A percentile compares a stretch with the other conserved stretches of the same genome.
These are phyloP conservation scores for Mnemiopsis leidyi DNA, from an alignment of 37 sponge, comb jelly and placozoan genomes.

Conservation along the genomic window DNA sequence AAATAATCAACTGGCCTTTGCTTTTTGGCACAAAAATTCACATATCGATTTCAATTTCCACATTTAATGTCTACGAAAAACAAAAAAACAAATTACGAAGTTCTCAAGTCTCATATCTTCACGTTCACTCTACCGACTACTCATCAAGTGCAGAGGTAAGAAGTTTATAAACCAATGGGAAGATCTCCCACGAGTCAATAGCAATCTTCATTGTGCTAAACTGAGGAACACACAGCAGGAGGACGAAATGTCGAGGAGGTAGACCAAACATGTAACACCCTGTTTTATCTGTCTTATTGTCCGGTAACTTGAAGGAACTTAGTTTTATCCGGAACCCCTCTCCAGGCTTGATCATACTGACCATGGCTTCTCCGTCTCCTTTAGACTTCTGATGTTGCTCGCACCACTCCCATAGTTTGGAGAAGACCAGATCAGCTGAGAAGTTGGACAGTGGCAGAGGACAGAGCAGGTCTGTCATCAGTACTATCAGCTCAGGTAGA, in stretches of 20 bases:
- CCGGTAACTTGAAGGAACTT: background rate
- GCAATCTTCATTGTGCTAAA: conserved; percentile 40
- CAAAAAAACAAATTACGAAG: too few species aligned
- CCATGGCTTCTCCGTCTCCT: background rate
- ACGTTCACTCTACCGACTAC: too few species aligned
- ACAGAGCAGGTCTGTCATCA: background rate
- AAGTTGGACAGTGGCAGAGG: conserved; percentile 63
- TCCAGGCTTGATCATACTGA: background rate
- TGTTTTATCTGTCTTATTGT: background rate
- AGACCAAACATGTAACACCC: conserved; percentile 45
- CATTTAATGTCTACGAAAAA: too few species aligned
- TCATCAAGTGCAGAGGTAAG: background rate
- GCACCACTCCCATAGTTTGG: conserved; percentile 8
- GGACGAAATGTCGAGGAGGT: conserved; percentile 13
- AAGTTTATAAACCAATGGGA: conserved; percentile 14
- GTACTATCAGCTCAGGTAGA: background rate
- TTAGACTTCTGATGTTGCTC: background rate
- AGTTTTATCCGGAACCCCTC: background rate
- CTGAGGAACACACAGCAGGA: background rate
- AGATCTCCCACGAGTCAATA: background rate
- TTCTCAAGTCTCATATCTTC: too few species aligned
- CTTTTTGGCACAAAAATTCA: too few species aligned
- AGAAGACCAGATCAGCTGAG: conserved; percentile 34
- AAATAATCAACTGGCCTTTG: too few species aligned
- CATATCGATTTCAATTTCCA: too few species aligned